Base-by-base conservation (phyloP, 2,888 invertebrate species). In the Eumerus sabulonum region DNA sequence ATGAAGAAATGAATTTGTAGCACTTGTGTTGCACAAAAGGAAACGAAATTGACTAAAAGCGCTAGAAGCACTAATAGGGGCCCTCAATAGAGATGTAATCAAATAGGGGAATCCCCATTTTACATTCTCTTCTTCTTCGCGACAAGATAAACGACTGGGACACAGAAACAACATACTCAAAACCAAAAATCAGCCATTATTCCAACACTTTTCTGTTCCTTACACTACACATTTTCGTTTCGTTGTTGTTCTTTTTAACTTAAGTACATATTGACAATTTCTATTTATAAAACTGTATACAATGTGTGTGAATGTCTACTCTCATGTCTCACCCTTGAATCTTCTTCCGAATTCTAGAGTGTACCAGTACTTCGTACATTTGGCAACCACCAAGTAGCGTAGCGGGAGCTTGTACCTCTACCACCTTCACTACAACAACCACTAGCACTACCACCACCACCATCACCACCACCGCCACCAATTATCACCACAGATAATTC, bases 281-380 rank as follows among this genome's bases (percentile, higher is more conserved):
- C 16, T 59, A 57, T 63, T 45, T 45, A 16, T 70, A 60, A 42
- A 72, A n/a, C n/a, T 67, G 35, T 67, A 67, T 77, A 63, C 72
- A 56, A 59, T 60, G 54, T 77, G 60, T 73, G 47, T 53, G 59
- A 5, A 9, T 74, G 63, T 59, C 53, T 79, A 63, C 63, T 77
- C n/a, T n/a, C n/a, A n/a, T n/a, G n/a, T 81, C 72, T 81, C 68
- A 81, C 66, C 57, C 70, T 59, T 56, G 42, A 76, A 67, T 73
- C 82, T 82, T 83, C 82, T 84, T 83, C 82, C 81, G 64, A 67
- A 82, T 82, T 83, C 82, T 84, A 89, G 89, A 88, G 88, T 85
- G 87, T 89, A 85, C 89, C 89, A 84, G 89, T 89, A 83, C 88
- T 89, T 84, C 88, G 89, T 85, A 89, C 89, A 85, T 89, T 89